These are phyloP conservation scores for Corythaixoides concolor DNA, from an alignment of 2,113 vertebrate species.

Conservation along the genomic window DNA sequence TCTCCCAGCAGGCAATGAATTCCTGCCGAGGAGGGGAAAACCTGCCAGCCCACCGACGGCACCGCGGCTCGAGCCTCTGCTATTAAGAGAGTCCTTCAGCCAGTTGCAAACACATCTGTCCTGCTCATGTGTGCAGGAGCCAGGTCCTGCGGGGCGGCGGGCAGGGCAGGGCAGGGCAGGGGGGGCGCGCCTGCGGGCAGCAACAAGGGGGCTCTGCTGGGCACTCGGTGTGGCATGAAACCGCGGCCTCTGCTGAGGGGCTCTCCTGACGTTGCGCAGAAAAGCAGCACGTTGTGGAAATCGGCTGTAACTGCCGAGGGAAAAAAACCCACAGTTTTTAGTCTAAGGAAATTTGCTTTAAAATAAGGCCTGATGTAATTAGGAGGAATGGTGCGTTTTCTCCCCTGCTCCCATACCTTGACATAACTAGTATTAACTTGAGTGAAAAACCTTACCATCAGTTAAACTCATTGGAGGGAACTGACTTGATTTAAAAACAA, in stretches of 20 bases:
- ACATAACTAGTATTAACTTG: neutral
- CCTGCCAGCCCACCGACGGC: neutral
- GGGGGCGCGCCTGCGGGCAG: neutral
- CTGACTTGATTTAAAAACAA: neutral
- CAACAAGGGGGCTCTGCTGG: neutral
- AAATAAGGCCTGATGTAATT: neutral
- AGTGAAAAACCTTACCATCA: neutral
- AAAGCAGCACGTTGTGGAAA: neutral
- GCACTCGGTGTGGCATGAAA: fast-evolving
- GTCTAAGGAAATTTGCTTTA: neutral
- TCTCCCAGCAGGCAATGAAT: neutral
- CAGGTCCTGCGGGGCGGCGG: fast-evolving
- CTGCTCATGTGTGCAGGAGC: fast-evolving
- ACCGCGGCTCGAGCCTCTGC: no score
- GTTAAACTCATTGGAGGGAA: neutral
- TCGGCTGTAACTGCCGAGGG: neutral
- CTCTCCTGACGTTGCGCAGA: fast-evolving
- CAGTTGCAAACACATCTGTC: fast-evolving
- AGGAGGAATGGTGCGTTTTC: neutral
- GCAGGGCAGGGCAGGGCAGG: neutral
- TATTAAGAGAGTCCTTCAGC: fast-evolving
- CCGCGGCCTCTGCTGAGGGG: neutral
- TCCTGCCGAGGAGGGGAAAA: neutral
- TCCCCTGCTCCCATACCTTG: neutral
- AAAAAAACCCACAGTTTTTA: fast-evolving